A percentile compares a stretch with the other conserved stretches of the same genome.
Evolutionary conservation across 2,888 invertebrate species (phyloP).

Genomic region (Sarcophaga subvicina): DNA sequence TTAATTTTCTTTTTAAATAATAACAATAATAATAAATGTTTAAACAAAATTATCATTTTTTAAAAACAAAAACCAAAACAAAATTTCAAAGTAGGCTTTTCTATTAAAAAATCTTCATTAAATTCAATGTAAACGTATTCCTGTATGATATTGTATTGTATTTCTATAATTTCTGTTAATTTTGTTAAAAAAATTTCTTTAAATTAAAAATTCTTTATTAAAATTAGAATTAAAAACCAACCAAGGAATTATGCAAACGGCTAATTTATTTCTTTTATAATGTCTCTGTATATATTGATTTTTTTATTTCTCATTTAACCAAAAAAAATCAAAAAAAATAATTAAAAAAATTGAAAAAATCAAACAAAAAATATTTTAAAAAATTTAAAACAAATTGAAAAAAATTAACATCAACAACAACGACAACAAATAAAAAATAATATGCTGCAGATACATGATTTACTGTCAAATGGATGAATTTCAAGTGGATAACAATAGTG

Average conservation of each 20-base stretch:
- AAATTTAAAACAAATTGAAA: constrained; percentile 46
- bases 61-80: too few species aligned
- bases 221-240: not conserved
- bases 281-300: constrained; percentile 56
- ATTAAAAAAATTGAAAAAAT: not conserved
- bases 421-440: constrained; percentile 19
- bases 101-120: not conserved
- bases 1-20: too few species aligned
- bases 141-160: not conserved
- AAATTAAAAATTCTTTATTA: not conserved
- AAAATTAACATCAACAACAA: constrained; percentile 25
- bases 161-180: not conserved
- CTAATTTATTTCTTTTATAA: constrained; percentile 55
- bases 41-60: too few species aligned
- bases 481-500: constrained; percentile 86
- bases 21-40: too few species aligned
- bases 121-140: not conserved
- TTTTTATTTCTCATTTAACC: constrained; percentile 59
- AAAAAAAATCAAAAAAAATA: not conserved
- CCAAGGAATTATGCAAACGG: not conserved
- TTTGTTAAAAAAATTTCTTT: not conserved
- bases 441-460: constrained; percentile 87
- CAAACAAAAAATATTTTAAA: not conserved
- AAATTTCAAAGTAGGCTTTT: not conserved
- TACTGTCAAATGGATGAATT: constrained; percentile 93